These are phyloP conservation scores for Trisateles emortualis DNA, from an alignment of 2,888 invertebrate genomes.

Conservation along the genomic window DNA sequence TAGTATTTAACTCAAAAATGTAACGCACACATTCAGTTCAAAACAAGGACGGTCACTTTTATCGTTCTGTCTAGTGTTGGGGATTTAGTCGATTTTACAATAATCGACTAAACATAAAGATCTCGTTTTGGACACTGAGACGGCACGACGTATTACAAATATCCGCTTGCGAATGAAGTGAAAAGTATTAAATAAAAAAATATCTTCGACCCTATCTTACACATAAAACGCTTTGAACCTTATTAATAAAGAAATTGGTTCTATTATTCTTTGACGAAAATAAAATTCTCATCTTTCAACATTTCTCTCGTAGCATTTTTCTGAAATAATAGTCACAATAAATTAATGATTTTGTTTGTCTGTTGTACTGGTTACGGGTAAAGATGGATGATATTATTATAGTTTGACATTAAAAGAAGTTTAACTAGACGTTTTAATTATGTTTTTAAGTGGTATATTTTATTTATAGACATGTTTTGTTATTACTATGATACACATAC, in stretches of 20 bases:
- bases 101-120: slow-evolving; percentile 29
- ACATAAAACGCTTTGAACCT: slow-evolving; percentile 1
- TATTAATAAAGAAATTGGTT: background rate
- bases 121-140: slow-evolving; percentile 11
- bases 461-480: slow-evolving; percentile 10
- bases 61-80: slow-evolving; percentile 21
- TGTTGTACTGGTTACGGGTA: slow-evolving; percentile 42
- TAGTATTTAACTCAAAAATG: slow-evolving; percentile 24
- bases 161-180: slow-evolving; percentile 12
- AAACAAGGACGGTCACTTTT: slow-evolving; percentile 19
- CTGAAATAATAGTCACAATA: background rate
- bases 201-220: slow-evolving; percentile 20
- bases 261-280: slow-evolving; percentile 2
- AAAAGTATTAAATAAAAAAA: slow-evolving; percentile 38
- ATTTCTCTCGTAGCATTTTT: background rate
- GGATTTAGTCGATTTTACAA: slow-evolving; percentile 29
- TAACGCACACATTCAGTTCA: slow-evolving; percentile 44
- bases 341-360: slow-evolving; percentile 1
- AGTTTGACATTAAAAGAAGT: slow-evolving; percentile 26
- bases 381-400: slow-evolving; percentile 32
- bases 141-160: slow-evolving; percentile 6
- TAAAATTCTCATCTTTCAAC: background rate
- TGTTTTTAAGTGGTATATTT: slow-evolving; percentile 25
- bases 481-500: slow-evolving; percentile 27
- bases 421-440: slow-evolving; percentile 20